phyloP scores from a whole-genome alignment of 1,140 invertebrate species.

The Drosophila repleta region DNA sequence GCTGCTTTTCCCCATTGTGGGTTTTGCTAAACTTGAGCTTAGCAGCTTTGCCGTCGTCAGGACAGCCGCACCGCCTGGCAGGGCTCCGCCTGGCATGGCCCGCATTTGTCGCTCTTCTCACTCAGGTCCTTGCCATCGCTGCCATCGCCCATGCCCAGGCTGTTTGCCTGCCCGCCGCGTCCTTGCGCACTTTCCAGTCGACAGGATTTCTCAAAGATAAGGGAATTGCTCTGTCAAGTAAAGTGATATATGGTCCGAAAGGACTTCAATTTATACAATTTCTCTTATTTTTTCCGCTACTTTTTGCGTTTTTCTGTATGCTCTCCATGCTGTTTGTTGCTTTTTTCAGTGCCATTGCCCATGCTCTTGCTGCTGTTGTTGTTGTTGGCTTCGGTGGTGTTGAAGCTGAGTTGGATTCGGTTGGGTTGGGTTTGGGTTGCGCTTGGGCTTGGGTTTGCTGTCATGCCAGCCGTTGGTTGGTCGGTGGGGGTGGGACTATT shows the following conservation, averaged over 20 bases:
- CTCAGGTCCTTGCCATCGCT: slow-evolving; percentile 54
- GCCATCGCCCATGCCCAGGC: slow-evolving; percentile 19
- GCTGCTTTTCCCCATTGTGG: slow-evolving; percentile 50
- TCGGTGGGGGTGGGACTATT: slow-evolving; percentile 4
- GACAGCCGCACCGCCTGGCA: slow-evolving; percentile 4
- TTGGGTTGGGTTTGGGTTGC: slow-evolving; percentile 19
- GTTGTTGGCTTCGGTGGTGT: slow-evolving; percentile 61
- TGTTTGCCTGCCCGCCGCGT: slow-evolving; percentile 46
- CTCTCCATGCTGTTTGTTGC: slow-evolving; percentile 54
- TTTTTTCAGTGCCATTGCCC: slow-evolving; percentile 46
- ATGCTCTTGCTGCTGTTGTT: slow-evolving; percentile 39
- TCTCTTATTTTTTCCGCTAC: slow-evolving; percentile 82
- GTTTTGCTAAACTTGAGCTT: slow-evolving; percentile 80
- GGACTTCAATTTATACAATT: slow-evolving; percentile 84
- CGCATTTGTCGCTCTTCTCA: slow-evolving; percentile 65
- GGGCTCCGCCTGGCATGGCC: slow-evolving; percentile 41
- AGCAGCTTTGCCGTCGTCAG: slow-evolving; percentile 69
- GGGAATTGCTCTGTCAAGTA: slow-evolving; percentile 84
- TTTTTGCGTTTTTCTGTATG: slow-evolving; percentile 75
- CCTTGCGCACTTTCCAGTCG: slow-evolving; percentile 82
- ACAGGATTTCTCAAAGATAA: slow-evolving; percentile 84
- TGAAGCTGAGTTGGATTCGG: slow-evolving; percentile 40
- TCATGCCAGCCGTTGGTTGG: no score
- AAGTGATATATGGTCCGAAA: slow-evolving; percentile 84
- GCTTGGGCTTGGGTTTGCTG: slow-evolving; percentile 20